Percentiles rank a stretch among this genome's conserved stretches.
Evolutionary conservation across 2,888 invertebrate species (phyloP).

Genomic region (Unio delphinus): DNA sequence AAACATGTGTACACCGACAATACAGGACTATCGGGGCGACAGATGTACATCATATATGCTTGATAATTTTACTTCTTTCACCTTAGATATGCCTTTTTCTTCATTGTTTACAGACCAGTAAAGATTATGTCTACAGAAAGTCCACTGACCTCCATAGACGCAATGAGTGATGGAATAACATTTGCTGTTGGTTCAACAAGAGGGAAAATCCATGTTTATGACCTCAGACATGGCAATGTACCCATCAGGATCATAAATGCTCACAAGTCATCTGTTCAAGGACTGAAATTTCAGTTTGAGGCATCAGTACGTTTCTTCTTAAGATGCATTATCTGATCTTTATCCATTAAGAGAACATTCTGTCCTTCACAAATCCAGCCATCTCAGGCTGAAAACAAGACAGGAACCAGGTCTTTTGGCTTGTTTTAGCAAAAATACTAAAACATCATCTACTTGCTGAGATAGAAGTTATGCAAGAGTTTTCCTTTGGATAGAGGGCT

Average conservation of each 20-base stretch:
- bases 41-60: too few relatives aligned
- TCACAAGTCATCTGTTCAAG: conserved; percentile 66
- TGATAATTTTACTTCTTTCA: too few relatives aligned
- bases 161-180: conserved; percentile 65
- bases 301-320: conserved; percentile 21
- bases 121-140: conserved; percentile 61
- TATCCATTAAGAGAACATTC: conserved; percentile 2
- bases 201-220: conserved; percentile 69
- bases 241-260: conserved; percentile 60
- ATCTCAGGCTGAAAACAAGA: too few relatives aligned
- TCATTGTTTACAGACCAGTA: conserved; percentile 47
- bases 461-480: too few relatives aligned
- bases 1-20: too few relatives aligned
- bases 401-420: too few relatives aligned
- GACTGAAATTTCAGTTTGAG: conserved; percentile 54
- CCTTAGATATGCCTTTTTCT: not conserved
- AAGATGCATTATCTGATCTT: too few relatives aligned
- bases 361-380: too few relatives aligned
- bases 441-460: too few relatives aligned
- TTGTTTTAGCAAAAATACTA: too few relatives aligned
- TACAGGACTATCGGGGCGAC: too few relatives aligned
- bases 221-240: conserved; percentile 61
- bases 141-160: conserved; percentile 67
- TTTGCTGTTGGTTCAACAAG: conserved; percentile 69
- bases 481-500: too few relatives aligned